Percentiles rank a stretch among this genome's conserved stretches.
Conservation (phyloP, 2,113 vertebrate genomes). For the Cranoglanis bouderius region DNA sequence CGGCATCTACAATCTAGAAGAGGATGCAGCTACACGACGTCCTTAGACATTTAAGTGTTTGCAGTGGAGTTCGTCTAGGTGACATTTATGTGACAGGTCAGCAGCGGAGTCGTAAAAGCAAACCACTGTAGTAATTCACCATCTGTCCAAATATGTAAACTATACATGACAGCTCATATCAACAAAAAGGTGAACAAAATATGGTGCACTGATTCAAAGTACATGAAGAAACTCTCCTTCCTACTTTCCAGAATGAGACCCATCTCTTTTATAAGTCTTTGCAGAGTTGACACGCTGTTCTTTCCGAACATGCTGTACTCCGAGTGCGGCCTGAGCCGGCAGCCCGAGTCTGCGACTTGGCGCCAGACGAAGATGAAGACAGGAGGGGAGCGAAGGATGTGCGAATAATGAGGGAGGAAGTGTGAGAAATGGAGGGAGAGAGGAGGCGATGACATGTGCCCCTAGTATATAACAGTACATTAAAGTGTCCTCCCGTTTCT, state of each 20-base stretch:
- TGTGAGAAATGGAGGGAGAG: slow-evolving; percentile 46
- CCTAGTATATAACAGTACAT: slow-evolving; percentile 63
- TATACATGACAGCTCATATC: background rate
- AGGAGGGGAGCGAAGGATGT: slow-evolving; percentile 51
- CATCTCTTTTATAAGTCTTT: background rate
- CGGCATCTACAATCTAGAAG: background rate
- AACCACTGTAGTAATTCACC: background rate
- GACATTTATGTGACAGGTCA: background rate
- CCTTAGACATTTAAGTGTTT: background rate
- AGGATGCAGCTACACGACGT: background rate
- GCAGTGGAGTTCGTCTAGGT: background rate
- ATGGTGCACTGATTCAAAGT: background rate
- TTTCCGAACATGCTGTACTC: slow-evolving; percentile 40
- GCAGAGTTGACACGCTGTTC: background rate
- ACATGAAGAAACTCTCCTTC: background rate
- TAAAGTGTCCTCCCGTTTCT: slow-evolving; percentile 69
- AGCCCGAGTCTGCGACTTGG: slow-evolving; percentile 1
- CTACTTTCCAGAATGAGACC: background rate
- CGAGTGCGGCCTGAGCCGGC: slow-evolving; percentile 10
- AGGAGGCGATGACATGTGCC: slow-evolving; percentile 57
- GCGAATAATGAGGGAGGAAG: slow-evolving; percentile 53
- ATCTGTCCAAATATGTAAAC: background rate
- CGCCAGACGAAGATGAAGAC: slow-evolving; percentile 47
- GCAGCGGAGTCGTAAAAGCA: background rate
- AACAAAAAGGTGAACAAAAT: background rate